Evolutionary conservation across 2,797 vertebrate genomes (phyloP).

Genomic region (Parauchenoglanis punctatus): DNA sequence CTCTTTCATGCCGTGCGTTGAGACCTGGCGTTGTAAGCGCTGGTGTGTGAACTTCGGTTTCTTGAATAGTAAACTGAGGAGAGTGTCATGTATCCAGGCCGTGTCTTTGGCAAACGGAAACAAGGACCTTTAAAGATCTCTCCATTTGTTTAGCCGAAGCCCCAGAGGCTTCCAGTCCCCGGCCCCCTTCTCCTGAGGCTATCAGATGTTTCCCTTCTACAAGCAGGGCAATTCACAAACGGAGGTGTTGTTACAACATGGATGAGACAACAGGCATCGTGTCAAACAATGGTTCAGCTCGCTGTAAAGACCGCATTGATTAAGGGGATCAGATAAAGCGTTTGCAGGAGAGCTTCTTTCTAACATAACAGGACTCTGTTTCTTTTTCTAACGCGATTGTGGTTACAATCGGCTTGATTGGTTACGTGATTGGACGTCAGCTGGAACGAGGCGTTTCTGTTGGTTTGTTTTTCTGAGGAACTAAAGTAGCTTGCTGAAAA

Average conservation of each 20-base stretch:
- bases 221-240: constrained; percentile 56
- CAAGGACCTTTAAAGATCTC: constrained; percentile 51
- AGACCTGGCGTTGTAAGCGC: constrained; percentile 24
- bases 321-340: constrained; percentile 39
- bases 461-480: not conserved
- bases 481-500: not conserved
- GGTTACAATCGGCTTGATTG: constrained; percentile 4
- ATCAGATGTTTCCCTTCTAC: constrained; percentile 56
- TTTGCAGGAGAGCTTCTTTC: constrained; percentile 11
- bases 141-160: constrained; percentile 51
- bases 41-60: constrained; percentile 26
- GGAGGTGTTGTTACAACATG: constrained; percentile 59
- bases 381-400: not conserved
- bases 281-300: constrained; percentile 47
- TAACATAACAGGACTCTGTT: not conserved
- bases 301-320: constrained; percentile 46
- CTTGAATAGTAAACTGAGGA: constrained; percentile 45
- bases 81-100: constrained; percentile 49
- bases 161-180: constrained; percentile 50
- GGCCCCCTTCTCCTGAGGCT: constrained; percentile 52
- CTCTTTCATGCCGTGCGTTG: not conserved
- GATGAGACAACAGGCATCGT: constrained; percentile 48
- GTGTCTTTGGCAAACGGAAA: constrained; percentile 54
- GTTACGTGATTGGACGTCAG: constrained; percentile 10
- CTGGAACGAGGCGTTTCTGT: constrained; percentile 3